phyloP scores from a whole-genome alignment of 2,888 invertebrate species.

The Watsonalla cultraria region DNA sequence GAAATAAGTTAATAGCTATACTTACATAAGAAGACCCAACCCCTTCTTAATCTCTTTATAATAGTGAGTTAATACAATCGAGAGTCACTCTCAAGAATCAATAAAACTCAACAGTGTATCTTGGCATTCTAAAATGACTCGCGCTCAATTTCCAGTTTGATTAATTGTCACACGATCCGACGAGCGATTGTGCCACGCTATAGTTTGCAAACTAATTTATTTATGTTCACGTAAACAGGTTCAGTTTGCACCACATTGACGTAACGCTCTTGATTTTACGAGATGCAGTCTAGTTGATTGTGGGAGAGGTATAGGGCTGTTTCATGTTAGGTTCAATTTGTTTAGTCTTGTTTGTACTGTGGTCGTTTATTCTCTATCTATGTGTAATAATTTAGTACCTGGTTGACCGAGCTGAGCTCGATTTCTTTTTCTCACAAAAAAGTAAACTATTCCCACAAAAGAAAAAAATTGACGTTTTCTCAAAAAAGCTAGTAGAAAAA shows the following conservation, averaged over 20 bases:
- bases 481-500: too few relatives aligned
- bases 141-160: slow-evolving; percentile 19
- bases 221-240: slow-evolving; percentile 20
- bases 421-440: too few relatives aligned
- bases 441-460: too few relatives aligned
- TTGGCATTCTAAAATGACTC: slow-evolving; percentile 7
- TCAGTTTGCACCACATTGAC: slow-evolving; percentile 13
- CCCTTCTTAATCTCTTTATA: too few relatives aligned
- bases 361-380: too few relatives aligned
- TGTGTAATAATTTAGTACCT: too few relatives aligned
- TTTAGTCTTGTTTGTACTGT: too few relatives aligned
- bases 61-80: neutral
- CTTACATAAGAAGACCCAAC: too few relatives aligned
- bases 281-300: slow-evolving; percentile 1
- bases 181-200: slow-evolving; percentile 11
- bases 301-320: neutral
- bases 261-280: slow-evolving; percentile 11
- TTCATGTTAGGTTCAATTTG: too few relatives aligned
- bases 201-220: slow-evolving; percentile 25
- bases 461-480: too few relatives aligned
- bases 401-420: too few relatives aligned
- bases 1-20: too few relatives aligned
- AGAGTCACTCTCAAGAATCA: neutral
- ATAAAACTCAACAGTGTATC: neutral
- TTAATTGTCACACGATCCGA: slow-evolving; percentile 24